Base-by-base conservation (phyloP, 2,113 vertebrate genomes). In the Narcine bancroftii region DNA sequence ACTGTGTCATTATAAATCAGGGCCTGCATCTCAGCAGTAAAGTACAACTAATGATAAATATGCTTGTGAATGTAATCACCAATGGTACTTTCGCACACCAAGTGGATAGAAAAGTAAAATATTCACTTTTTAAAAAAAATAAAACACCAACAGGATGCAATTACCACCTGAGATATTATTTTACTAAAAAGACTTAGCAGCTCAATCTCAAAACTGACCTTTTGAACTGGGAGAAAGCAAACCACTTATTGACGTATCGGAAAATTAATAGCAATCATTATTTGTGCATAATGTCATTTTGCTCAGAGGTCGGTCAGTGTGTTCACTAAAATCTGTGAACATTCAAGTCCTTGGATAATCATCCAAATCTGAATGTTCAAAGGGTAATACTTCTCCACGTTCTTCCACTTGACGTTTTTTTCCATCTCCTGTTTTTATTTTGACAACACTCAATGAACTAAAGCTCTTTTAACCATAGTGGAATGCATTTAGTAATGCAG, bases 31-130 rank as follows among this genome's bases (percentile, higher is more conserved):
- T 71, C 89, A 91, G 26, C 65, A 69, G 89, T 39, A 69, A 69
- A 91, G 71, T 65, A 45, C 89, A 69, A 42, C 89, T 69, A 42
- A 69, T 91, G 89, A 91, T 91, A 69, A 91, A 91, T 91, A 69
- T 71, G 63, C 89, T 87, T 69, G 63, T 91, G 63, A 91, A 33
- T 91, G 65, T 45, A 91, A 91, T 91, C 89, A 69, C 21, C 13
- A 45, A 13, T 91, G 65, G 89, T 10, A 71, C 71, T 69, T 91
- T 42, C 71, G 89, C 69, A 47, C 36, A 42, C 81, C 53, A 87
- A 87, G 81, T 42, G 29, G 53, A 21, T 87, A 87, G 29, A 29
- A 21, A 89, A 29, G 63, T 69, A 47, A 91, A 91, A 39, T 39
- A 69, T 91, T 10, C 89, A 66, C 26, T 45, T 60, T 42, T 69